Conservation (phyloP, 2,888 invertebrate genomes). For the Dryobota labecula region DNA sequence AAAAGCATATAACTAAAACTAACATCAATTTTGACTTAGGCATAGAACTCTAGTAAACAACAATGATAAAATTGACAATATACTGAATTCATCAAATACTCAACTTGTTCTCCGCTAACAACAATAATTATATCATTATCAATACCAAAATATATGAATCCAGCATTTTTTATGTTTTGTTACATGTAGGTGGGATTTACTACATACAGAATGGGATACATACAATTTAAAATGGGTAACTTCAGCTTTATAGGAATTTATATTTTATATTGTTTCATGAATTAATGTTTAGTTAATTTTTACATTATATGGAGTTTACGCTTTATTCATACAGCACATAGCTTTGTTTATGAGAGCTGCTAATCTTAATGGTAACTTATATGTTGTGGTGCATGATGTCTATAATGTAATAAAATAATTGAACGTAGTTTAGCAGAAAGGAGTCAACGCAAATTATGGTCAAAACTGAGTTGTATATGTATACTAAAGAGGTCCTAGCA, state of each 20-base stretch:
- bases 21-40: constrained; percentile 34
- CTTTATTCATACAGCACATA: not conserved
- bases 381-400: not conserved
- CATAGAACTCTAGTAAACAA: constrained; percentile 40
- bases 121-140: constrained; percentile 16
- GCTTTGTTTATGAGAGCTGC: constrained; percentile 2
- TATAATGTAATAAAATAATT: constrained; percentile 18
- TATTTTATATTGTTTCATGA: constrained; percentile 13
- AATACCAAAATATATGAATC: not conserved
- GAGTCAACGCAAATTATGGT: too few relatives aligned
- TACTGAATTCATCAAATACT: constrained; percentile 28
- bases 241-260: constrained; percentile 9
- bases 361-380: constrained; percentile 54
- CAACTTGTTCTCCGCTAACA: constrained; percentile 12
- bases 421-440: too few relatives aligned
- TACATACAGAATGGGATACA: constrained; percentile 6
- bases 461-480: too few relatives aligned
- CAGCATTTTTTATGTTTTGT: constrained; percentile 3
- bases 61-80: constrained; percentile 37
- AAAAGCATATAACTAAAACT: constrained; percentile 2
- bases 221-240: constrained; percentile 18
- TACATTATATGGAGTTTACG: constrained; percentile 4
- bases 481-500: too few relatives aligned
- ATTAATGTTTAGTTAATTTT: not conserved
- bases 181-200: constrained; percentile 17